phyloP scores from a whole-genome alignment of 2,888 invertebrate species.

The Dysmachus trigonus region DNA sequence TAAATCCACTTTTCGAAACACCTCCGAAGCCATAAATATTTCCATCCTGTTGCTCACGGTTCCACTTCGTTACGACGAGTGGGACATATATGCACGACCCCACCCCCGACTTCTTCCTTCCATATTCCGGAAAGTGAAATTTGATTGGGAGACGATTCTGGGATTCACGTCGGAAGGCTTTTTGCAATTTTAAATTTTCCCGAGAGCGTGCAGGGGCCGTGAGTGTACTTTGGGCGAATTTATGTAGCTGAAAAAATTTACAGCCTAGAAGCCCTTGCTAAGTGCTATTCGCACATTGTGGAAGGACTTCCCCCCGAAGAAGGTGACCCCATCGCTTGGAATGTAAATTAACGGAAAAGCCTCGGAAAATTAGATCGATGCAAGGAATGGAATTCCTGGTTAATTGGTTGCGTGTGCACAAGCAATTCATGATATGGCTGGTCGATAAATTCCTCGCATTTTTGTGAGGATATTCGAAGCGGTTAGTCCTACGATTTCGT shows the following conservation, averaged over 20 bases:
- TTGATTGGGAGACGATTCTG: constrained; percentile 42
- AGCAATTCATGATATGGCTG: not conserved
- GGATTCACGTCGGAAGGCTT: constrained; percentile 26
- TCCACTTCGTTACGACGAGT: constrained; percentile 32
- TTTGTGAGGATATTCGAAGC: constrained; percentile 19
- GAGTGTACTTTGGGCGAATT: constrained; percentile 45
- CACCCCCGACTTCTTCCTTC: not conserved
- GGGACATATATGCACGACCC: not conserved
- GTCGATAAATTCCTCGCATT: constrained; percentile 46
- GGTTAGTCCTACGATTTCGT: not conserved
- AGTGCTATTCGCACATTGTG: not conserved
- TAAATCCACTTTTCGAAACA: constrained; percentile 45
- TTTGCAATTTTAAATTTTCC: constrained; percentile 40
- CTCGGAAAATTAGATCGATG: not conserved
- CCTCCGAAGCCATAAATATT: constrained; percentile 48
- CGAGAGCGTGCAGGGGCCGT: not conserved
- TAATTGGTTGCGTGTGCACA: constrained; percentile 23
- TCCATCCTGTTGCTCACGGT: constrained; percentile 48
- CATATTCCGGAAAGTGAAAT: constrained; percentile 32
- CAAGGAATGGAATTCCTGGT: constrained; percentile 19
- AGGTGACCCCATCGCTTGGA: constrained; percentile 30
- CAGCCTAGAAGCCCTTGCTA: not conserved
- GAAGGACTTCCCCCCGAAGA: not conserved
- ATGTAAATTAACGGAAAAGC: constrained; percentile 41
- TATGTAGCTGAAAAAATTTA: constrained; percentile 48